Evolutionary conservation across 1,140 invertebrate species (phyloP).

Genomic region (Aphelinus certus): DNA sequence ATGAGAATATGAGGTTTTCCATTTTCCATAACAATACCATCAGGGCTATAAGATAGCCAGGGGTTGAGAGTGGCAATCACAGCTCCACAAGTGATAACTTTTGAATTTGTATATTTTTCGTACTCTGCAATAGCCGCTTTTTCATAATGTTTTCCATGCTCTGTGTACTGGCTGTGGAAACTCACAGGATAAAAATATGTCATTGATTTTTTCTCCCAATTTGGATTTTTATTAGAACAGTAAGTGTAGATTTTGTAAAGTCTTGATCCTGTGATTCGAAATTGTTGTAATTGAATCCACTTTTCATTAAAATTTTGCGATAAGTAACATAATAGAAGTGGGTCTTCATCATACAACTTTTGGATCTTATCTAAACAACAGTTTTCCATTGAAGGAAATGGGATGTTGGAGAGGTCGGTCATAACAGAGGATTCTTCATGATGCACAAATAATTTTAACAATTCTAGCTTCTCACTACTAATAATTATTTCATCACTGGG

Average conservation of each 20-base stretch:
- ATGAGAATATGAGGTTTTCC: slow-evolving; percentile 32
- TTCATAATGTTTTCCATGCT: slow-evolving; percentile 33
- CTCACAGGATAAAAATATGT: slow-evolving; percentile 29
- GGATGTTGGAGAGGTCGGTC: too few relatives aligned
- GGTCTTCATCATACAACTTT: background rate
- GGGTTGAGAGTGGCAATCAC: slow-evolving; percentile 33
- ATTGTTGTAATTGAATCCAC: slow-evolving; percentile 22
- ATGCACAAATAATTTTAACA: background rate
- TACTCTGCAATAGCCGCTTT: slow-evolving; percentile 13
- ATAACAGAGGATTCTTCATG: background rate
- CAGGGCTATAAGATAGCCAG: slow-evolving; percentile 36
- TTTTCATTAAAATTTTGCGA: background rate
- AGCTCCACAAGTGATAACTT: slow-evolving; percentile 19
- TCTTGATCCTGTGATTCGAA: slow-evolving; percentile 20
- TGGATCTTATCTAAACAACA: too few relatives aligned
- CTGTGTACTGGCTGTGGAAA: slow-evolving; percentile 1
- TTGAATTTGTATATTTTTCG: background rate
- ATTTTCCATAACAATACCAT: slow-evolving; percentile 39
- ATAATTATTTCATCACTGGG: background rate
- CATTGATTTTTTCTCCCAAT: slow-evolving; percentile 36
- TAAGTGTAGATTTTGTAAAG: slow-evolving; percentile 30
- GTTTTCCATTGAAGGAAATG: too few relatives aligned
- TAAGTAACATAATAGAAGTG: background rate
- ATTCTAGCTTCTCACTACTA: background rate
- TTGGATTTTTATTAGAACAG: slow-evolving; percentile 25